These are phyloP conservation scores for Drosophila jambulina DNA, from an alignment of 1,140 invertebrate species.

Conservation along the genomic window DNA sequence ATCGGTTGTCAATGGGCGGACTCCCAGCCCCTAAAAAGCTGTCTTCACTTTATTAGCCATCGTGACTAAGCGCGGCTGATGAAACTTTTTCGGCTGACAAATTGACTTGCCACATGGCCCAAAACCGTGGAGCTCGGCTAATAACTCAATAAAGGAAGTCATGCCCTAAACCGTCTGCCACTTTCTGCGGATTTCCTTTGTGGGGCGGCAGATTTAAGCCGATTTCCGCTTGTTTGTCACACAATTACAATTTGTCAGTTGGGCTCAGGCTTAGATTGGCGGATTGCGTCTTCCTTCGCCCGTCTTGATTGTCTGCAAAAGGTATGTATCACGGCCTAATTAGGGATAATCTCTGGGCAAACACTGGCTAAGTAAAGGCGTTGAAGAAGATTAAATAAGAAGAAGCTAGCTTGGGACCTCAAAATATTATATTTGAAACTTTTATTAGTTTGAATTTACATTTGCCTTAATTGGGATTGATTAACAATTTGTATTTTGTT, in stretches of 20 bases:
- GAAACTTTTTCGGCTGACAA: slow-evolving; percentile 55
- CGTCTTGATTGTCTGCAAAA: slow-evolving; percentile 27
- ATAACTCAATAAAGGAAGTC: slow-evolving; percentile 76
- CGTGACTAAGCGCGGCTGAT: slow-evolving; percentile 59
- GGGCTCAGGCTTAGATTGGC: slow-evolving; percentile 40
- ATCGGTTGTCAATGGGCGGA: slow-evolving; percentile 49
- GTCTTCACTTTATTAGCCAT: slow-evolving; percentile 59
- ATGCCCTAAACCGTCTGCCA: slow-evolving; percentile 13
- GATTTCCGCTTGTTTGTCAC: slow-evolving; percentile 81
- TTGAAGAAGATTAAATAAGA: slow-evolving; percentile 4
- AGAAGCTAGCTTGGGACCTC: not conserved
- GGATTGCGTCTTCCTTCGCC: slow-evolving; percentile 29
- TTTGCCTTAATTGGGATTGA: not conserved
- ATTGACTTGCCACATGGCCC: slow-evolving; percentile 61
- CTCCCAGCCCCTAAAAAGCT: slow-evolving; percentile 8
- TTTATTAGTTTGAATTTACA: not conserved
- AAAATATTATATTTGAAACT: not conserved
- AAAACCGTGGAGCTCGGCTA: slow-evolving; percentile 44
- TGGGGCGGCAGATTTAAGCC: slow-evolving; percentile 59
- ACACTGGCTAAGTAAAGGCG: slow-evolving; percentile 15
- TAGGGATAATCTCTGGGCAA: slow-evolving; percentile 67
- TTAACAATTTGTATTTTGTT: not conserved
- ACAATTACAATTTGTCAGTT: slow-evolving; percentile 81
- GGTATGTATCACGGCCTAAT: slow-evolving; percentile 65
- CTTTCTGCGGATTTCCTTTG: slow-evolving; percentile 27